Conservation (phyloP, 2,797 vertebrate species). For the Ibycter americanus region DNA sequence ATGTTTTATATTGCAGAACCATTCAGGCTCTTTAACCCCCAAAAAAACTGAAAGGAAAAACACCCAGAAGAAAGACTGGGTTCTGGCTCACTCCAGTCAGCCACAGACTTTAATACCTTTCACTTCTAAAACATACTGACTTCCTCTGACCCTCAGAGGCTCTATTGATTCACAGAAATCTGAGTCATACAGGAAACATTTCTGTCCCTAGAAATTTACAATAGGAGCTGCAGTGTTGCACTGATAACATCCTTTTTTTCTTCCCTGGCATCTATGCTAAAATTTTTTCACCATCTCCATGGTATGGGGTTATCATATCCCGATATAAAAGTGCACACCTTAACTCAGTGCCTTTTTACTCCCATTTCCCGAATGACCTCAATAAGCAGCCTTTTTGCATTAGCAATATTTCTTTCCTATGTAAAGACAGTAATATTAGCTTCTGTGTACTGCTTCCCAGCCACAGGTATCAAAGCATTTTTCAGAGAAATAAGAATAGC, state of each 20-base stretch:
- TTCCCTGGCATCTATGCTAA: neutral
- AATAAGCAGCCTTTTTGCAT: neutral
- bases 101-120: neutral
- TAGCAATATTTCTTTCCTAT: neutral
- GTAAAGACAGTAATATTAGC: neutral
- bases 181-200: slow-evolving; percentile 51
- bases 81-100: neutral
- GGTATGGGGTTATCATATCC: neutral
- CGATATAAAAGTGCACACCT: neutral
- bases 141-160: neutral
- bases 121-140: neutral
- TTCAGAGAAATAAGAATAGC: neutral
- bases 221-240: neutral
- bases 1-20: neutral
- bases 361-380: neutral
- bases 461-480: neutral
- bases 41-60: neutral
- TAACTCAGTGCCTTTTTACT: neutral
- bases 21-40: neutral
- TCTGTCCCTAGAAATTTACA: neutral
- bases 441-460: neutral
- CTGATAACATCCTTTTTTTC: neutral
- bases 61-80: neutral
- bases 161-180: slow-evolving; percentile 22
- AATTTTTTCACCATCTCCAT: accelerated